Evolutionary conservation across 2,113 vertebrate species (phyloP).

Genomic region (Gasterosteus aculeatus): DNA sequence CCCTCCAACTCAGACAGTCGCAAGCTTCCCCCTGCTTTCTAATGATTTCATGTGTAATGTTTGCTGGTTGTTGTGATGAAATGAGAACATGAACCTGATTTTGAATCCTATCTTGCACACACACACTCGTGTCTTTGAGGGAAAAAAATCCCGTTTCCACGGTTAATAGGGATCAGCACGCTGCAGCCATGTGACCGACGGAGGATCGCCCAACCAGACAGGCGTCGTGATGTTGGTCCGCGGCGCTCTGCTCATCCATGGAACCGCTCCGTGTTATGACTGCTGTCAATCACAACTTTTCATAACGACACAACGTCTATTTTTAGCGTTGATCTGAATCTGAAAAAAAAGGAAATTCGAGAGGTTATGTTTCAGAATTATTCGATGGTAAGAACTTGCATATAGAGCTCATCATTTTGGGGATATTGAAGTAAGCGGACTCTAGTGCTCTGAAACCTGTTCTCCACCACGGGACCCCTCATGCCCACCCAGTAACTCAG

Average conservation of each 20-base stretch:
- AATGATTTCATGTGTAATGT: not conserved
- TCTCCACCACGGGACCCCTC: too few relatives aligned
- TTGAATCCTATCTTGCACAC: not conserved
- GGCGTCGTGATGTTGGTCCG: conserved; percentile 40
- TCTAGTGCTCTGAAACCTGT: too few relatives aligned
- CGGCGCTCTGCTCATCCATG: conserved; percentile 36
- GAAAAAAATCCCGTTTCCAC: not conserved
- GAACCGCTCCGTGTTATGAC: not conserved
- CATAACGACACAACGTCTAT: too few relatives aligned
- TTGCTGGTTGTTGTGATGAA: not conserved
- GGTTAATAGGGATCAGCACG: conserved; percentile 49
- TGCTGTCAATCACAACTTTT: not conserved
- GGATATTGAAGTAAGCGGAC: too few relatives aligned
- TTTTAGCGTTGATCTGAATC: not conserved
- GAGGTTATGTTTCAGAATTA: too few relatives aligned
- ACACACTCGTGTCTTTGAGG: not conserved
- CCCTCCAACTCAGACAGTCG: not conserved
- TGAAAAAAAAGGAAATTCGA: too few relatives aligned
- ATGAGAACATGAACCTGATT: not conserved
- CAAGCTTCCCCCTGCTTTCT: not conserved
- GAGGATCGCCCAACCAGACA: conserved; percentile 40
- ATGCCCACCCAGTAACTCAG: too few relatives aligned
- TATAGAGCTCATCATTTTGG: too few relatives aligned
- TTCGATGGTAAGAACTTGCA: too few relatives aligned
- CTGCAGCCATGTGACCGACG: conserved; percentile 59